Percentiles rank a stretch among this genome's conserved stretches.
phyloP scores from a whole-genome alignment of 2,888 invertebrate species.

The Dasypogon diadema region DNA sequence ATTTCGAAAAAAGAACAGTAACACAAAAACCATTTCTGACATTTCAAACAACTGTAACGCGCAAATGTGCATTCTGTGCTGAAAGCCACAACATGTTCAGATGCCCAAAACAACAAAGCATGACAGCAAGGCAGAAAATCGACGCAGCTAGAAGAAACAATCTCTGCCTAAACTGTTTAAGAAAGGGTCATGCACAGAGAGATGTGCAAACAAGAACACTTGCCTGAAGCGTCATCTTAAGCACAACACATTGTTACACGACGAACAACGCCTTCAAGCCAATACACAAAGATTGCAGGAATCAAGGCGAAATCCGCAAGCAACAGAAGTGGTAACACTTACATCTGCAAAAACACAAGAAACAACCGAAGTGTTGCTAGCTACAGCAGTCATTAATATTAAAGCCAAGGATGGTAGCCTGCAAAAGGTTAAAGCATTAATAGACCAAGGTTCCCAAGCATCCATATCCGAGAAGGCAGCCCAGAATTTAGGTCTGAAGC shows the following conservation, averaged over 20 bases:
- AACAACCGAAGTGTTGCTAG: neutral
- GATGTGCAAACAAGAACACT: neutral
- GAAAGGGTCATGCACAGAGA: neutral
- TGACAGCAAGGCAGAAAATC: neutral
- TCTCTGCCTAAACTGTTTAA: neutral
- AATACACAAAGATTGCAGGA: too few relatives aligned
- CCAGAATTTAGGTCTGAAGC: neutral
- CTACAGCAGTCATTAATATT: neutral
- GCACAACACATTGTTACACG: neutral
- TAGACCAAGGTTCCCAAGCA: constrained; percentile 12
- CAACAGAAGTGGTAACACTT: neutral
- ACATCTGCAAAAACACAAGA: neutral
- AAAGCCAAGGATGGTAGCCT: neutral
- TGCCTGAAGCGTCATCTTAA: neutral
- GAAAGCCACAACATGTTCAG: neutral
- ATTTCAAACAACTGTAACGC: neutral
- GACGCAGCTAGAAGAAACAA: neutral
- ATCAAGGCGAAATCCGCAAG: neutral
- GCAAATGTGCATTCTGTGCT: neutral
- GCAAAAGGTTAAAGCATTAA: neutral
- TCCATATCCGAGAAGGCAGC: neutral
- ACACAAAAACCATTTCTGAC: neutral
- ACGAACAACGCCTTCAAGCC: neutral
- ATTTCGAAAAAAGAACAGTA: neutral
- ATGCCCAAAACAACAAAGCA: neutral